A percentile compares a stretch with the other conserved stretches of the same genome.
These are phyloP conservation scores for Diploptera punctata DNA, from an alignment of 2,888 invertebrate genomes.

Conservation along the genomic window DNA sequence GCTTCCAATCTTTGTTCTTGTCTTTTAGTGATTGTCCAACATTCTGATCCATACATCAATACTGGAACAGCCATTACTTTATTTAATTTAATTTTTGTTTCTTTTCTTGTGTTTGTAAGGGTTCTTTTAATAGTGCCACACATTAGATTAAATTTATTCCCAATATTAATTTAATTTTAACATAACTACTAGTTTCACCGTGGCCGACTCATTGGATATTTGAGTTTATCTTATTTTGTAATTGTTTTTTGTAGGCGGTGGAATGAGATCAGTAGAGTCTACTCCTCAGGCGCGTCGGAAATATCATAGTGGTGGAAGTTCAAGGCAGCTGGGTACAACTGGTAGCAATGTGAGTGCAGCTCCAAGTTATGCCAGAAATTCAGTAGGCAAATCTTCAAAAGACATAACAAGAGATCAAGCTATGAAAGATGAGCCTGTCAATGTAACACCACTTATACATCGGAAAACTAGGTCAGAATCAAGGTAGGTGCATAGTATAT, in stretches of 20 bases:
- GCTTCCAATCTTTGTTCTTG: no score
- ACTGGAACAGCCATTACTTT: no score
- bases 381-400: conserved; percentile 16
- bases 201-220: no score
- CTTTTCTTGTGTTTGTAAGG: no score
- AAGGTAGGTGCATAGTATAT: neutral
- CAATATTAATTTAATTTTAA: neutral
- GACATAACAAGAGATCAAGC: conserved; percentile 2
- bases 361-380: conserved; percentile 22
- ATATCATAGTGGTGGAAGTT: conserved; percentile 28
- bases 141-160: neutral
- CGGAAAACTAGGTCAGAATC: conserved; percentile 36
- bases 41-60: no score
- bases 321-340: conserved; percentile 3
- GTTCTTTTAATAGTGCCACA: no score
- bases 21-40: no score
- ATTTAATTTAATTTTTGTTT: no score
- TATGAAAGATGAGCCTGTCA: conserved; percentile 18
- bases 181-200: no score
- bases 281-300: conserved; percentile 59
- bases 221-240: no score
- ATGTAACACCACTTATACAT: conserved; percentile 29
- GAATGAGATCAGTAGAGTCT: conserved; percentile 67
- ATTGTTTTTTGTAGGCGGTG: conserved; percentile 39
- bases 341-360: conserved; percentile 12